Evolutionary conservation across 2,797 vertebrate genomes (phyloP), one percentile per base, ranked within the genome.

Genomic region (Aldrovandia affinis): DNA sequence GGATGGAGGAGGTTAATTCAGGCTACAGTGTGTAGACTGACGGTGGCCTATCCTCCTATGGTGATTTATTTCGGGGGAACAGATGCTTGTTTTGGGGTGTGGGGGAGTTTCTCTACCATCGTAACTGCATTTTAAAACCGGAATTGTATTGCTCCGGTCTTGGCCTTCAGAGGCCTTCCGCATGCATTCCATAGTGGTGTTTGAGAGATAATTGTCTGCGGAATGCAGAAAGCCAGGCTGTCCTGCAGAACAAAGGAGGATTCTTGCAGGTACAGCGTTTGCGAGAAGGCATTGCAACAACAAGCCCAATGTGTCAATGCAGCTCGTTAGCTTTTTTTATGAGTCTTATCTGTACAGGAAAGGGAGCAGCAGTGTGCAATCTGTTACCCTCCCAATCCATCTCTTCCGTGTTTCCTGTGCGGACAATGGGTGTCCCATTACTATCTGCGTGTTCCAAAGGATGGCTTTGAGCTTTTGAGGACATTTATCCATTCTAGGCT

Each of bases 121-220:
- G 55, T 83, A 30, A 52, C n/a, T 44, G 36, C 22, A 28, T 73
- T 83, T 75, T 54, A 44, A 28, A 44, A n/a, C 68, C 54, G 20
- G 36, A n/a, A 42, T 52, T 68, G 36, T 52, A 30, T 36, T 54
- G 65, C 75, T 68, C 44, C 4, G 77, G 36, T 85, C 47, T 55
- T 42, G 30, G 54, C 80, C 65, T 82, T 83, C 59, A 75, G 42
- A 78, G 47, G 84, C 85, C 82, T 80, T 85, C 2, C 83, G 68
- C 65, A 83, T 47, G 75, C 85, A 88, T 87, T 89, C 88, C 85
- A 87, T 55, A 80, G 75, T 77, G 68, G 84, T 85, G 88, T 86
- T 85, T 87, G 63, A 82, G 84, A 89, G 87, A 86, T 90, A 86
- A 90, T 91, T 86, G 82, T 81, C 86, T 85, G 88, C 88, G 88